A percentile compares a stretch with the other conserved stretches of the same genome.
phyloP scores from a whole-genome alignment of 2,113 vertebrate species.

The Barnardius zonarius region DNA sequence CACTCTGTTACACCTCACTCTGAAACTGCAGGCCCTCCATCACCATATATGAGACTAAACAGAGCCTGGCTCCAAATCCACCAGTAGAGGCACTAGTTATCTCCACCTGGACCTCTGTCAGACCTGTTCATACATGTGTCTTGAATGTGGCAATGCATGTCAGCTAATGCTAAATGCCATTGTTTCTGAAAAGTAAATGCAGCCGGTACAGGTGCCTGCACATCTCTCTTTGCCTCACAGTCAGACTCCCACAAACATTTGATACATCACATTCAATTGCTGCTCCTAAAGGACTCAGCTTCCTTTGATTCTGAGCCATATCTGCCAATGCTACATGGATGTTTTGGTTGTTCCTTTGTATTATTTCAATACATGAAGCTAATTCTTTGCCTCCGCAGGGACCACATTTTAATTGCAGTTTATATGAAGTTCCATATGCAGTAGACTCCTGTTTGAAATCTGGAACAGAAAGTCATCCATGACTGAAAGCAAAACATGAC shows the following conservation, averaged over 20 bases:
- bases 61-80: neutral
- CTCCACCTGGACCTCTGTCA: neutral
- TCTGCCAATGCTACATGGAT: fast-evolving
- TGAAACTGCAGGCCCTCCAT: neutral
- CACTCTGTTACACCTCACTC: neutral
- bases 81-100: neutral
- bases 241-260: neutral
- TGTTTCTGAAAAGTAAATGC: neutral
- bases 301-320: neutral
- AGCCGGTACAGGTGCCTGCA: neutral
- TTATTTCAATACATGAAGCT: neutral
- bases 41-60: neutral
- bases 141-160: neutral
- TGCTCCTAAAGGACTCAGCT: neutral
- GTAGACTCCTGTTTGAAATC: neutral
- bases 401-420: neutral
- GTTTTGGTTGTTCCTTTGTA: neutral
- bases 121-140: neutral
- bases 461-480: neutral
- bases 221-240: neutral
- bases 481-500: neutral
- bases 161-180: neutral
- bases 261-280: neutral
- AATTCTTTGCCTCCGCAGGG: neutral
- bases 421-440: neutral